Conservation (phyloP, 1,140 invertebrate species). For the Chrysomallon squamiferum region DNA sequence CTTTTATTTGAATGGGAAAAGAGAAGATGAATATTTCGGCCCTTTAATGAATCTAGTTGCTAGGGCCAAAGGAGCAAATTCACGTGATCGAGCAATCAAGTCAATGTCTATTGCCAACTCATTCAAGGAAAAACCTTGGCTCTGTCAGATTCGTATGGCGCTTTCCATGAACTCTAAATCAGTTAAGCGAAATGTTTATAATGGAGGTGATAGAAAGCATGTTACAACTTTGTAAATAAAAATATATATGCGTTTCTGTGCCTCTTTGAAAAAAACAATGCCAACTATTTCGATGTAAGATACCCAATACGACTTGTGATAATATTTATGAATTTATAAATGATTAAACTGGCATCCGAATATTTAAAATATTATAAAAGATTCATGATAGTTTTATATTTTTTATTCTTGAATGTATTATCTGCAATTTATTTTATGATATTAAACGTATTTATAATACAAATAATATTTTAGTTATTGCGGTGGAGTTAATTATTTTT, state of each 20-base stretch:
- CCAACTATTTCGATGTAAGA: background rate
- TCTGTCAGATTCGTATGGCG: constrained; percentile 51
- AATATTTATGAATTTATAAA: background rate
- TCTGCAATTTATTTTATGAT: too few relatives aligned
- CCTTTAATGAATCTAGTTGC: constrained; percentile 41
- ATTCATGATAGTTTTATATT: too few relatives aligned
- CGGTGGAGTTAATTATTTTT: too few relatives aligned
- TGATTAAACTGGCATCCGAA: background rate
- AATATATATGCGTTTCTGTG: background rate
- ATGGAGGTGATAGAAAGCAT: background rate
- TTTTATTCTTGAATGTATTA: too few relatives aligned
- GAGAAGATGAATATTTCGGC: constrained; percentile 38
- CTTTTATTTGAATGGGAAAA: constrained; percentile 43
- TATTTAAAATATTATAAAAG: background rate
- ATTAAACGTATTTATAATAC: too few relatives aligned
- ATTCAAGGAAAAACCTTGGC: constrained; percentile 58
- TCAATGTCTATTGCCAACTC: constrained; percentile 51
- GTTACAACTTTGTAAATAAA: background rate
- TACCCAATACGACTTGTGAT: background rate
- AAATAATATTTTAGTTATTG: too few relatives aligned
- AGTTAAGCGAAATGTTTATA: constrained; percentile 23
- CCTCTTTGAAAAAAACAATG: background rate
- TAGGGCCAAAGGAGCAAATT: constrained; percentile 39
- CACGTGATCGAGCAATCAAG: constrained; percentile 52
- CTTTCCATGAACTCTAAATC: constrained; percentile 38